Evolutionary conservation across 2,888 invertebrate species (phyloP).

Genomic region (Polydesmus complanatus): DNA sequence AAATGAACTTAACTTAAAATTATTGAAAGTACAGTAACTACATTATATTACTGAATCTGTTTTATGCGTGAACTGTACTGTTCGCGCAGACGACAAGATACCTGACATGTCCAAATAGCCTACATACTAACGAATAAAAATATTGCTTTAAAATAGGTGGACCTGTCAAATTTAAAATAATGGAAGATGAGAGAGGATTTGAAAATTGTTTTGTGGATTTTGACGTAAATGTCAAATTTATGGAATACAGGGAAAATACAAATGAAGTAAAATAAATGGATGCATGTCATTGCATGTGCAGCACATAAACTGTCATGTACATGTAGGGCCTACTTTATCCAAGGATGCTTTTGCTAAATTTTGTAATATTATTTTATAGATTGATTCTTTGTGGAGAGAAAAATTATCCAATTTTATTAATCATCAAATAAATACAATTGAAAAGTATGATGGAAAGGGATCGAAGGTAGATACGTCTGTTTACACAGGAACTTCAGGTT

Average conservation of each 20-base stretch:
- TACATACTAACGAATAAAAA: too few relatives aligned
- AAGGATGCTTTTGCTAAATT: background rate
- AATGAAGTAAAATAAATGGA: background rate
- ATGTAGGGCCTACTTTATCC: too few relatives aligned
- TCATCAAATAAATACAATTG: slow-evolving; percentile 15
- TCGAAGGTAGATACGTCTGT: background rate
- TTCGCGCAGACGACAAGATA: too few relatives aligned
- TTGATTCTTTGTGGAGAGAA: slow-evolving; percentile 8
- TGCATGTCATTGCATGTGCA: too few relatives aligned
- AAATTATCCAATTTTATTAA: slow-evolving; percentile 25
- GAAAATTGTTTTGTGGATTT: slow-evolving; percentile 15
- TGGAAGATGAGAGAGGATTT: slow-evolving; percentile 12
- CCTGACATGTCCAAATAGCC: too few relatives aligned
- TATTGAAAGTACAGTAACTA: too few relatives aligned
- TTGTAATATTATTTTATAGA: background rate
- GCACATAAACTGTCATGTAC: too few relatives aligned
- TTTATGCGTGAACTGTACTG: too few relatives aligned
- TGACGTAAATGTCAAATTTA: background rate
- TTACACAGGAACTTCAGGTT: slow-evolving; percentile 11
- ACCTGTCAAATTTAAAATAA: background rate
- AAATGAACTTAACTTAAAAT: too few relatives aligned
- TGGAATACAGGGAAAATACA: background rate
- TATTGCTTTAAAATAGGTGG: too few relatives aligned
- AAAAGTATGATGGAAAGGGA: background rate
- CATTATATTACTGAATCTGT: too few relatives aligned